phyloP scores from a whole-genome alignment of 2,113 vertebrate genomes.

The Plestiodon gilberti region DNA sequence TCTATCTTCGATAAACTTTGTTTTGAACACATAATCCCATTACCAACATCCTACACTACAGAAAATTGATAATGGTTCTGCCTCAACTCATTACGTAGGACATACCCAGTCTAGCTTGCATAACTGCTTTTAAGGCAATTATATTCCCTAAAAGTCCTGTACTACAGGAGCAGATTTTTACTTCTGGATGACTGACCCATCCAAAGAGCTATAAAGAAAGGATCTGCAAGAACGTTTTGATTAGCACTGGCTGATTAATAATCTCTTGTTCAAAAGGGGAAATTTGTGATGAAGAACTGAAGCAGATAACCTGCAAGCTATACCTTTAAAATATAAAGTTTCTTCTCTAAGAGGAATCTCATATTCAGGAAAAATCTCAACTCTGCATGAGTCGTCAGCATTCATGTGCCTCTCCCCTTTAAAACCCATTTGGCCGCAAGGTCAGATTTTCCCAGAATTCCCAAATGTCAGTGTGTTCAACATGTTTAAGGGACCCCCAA shows the following conservation, averaged over 20 bases:
- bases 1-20: not conserved
- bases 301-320: not conserved
- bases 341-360: not conserved
- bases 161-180: not conserved
- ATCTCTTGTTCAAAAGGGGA: not conserved
- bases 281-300: not conserved
- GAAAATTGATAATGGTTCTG: too few relatives aligned
- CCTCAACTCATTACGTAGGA: not conserved
- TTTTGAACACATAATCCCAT: not conserved
- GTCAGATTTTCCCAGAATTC: too few relatives aligned
- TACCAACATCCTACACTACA: not conserved
- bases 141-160: not conserved
- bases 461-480: too few relatives aligned
- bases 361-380: not conserved
- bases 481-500: too few relatives aligned
- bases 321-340: not conserved
- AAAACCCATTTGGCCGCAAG: too few relatives aligned
- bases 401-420: not conserved
- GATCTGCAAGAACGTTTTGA: not conserved
- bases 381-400: not conserved
- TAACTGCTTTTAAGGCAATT: not conserved
- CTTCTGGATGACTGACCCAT: not conserved
- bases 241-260: not conserved
- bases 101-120: too few relatives aligned
- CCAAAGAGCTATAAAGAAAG: not conserved